phyloP scores from a whole-genome alignment of 1,140 invertebrate species.

The Panagrolaimus sp. region DNA sequence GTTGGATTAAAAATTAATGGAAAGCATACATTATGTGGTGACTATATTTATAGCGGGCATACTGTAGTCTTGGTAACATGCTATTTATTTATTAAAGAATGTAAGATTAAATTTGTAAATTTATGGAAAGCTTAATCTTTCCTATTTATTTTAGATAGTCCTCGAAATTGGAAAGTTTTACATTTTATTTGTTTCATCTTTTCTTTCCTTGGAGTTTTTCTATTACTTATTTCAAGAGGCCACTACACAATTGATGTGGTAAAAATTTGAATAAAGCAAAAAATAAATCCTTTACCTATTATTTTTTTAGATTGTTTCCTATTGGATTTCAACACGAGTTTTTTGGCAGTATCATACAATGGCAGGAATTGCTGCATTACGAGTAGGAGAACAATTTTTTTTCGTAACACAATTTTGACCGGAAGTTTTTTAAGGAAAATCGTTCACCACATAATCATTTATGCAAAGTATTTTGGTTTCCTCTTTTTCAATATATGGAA shows the following conservation, averaged over 20 bases:
- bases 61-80: slow-evolving; percentile 77
- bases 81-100: slow-evolving; percentile 78
- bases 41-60: slow-evolving; percentile 84
- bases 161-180: slow-evolving; percentile 70
- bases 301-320: slow-evolving; percentile 82
- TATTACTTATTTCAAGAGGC: slow-evolving; percentile 76
- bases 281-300: too few relatives aligned
- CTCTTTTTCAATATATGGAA: slow-evolving; percentile 43
- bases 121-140: slow-evolving; percentile 13
- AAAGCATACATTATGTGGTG: slow-evolving; percentile 59
- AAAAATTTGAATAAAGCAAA: too few relatives aligned
- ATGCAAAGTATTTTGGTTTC: slow-evolving; percentile 40
- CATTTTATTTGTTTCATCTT: slow-evolving; percentile 71
- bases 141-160: slow-evolving; percentile 70
- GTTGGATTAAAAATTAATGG: slow-evolving; percentile 46
- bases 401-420: slow-evolving; percentile 64
- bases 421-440: slow-evolving; percentile 66
- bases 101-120: slow-evolving; percentile 63
- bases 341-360: slow-evolving; percentile 84
- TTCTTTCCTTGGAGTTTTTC: slow-evolving; percentile 70
- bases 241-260: slow-evolving; percentile 87
- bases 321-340: slow-evolving; percentile 78
- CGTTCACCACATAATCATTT: slow-evolving; percentile 39
- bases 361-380: slow-evolving; percentile 39
- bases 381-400: slow-evolving; percentile 37